phyloP scores from a whole-genome alignment of 2,888 invertebrate genomes.

The Tipula vernalis region DNA sequence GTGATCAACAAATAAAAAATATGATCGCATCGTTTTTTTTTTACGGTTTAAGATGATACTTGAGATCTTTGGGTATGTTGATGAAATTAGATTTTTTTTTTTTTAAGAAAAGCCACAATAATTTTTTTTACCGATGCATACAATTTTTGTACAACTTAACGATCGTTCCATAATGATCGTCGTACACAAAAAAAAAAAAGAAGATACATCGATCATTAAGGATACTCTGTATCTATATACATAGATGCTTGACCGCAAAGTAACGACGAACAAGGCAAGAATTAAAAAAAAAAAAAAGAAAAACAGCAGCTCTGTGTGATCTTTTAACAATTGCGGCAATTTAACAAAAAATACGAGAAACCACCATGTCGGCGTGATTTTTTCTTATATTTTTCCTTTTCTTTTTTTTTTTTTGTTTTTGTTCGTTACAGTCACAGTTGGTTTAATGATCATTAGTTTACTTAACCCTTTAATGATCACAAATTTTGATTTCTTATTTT shows the following conservation, averaged over 20 bases:
- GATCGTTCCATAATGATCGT: background rate
- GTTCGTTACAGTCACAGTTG: slow-evolving; percentile 10
- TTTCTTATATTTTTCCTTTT: background rate
- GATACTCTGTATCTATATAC: background rate
- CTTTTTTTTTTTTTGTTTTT: background rate
- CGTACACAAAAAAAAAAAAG: background rate
- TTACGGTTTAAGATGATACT: background rate
- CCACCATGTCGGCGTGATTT: slow-evolving; percentile 10
- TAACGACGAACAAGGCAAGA: background rate
- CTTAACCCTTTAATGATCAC: background rate
- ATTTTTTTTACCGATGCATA: background rate
- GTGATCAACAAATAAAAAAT: background rate
- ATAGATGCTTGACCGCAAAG: background rate
- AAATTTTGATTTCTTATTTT: background rate
- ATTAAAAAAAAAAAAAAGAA: background rate
- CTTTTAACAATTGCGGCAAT: slow-evolving; percentile 4
- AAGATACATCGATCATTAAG: background rate
- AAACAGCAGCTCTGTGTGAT: slow-evolving; percentile 4
- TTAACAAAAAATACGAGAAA: background rate
- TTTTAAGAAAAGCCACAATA: background rate
- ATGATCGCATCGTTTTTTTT: background rate
- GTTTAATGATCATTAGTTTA: slow-evolving; percentile 7
- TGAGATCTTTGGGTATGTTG: background rate
- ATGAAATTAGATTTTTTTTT: background rate
- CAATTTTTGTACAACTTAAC: background rate